A percentile compares a stretch with the other conserved stretches of the same genome.
Evolutionary conservation across 2,797 vertebrate genomes (phyloP).

Genomic region (Phyllotis vaccarum): DNA sequence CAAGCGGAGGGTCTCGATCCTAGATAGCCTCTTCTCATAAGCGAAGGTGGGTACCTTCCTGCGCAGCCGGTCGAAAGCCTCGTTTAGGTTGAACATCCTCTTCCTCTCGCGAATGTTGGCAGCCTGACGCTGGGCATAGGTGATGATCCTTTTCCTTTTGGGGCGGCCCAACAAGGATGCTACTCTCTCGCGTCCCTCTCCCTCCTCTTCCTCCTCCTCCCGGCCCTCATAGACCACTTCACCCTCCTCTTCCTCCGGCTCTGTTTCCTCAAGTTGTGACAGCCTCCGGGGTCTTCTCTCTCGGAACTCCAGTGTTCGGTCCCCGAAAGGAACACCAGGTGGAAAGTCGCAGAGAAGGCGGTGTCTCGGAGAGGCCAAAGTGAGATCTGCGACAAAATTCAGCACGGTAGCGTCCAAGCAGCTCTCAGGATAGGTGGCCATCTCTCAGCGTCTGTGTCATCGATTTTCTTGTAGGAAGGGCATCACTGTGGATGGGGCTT

Average conservation of each 20-base stretch:
- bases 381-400: slow-evolving; percentile 89
- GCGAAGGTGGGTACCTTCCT: slow-evolving; percentile 98
- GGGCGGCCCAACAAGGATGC: slow-evolving; percentile 87
- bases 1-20: slow-evolving; percentile 96
- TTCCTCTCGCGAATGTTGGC: slow-evolving; percentile 97
- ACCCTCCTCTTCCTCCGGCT: slow-evolving; percentile 74
- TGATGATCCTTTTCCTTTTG: slow-evolving; percentile 95
- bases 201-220: slow-evolving; percentile 81
- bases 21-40: slow-evolving; percentile 97
- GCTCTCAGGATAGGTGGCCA: slow-evolving; percentile 86
- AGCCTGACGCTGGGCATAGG: slow-evolving; percentile 95
- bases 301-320: slow-evolving; percentile 69
- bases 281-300: slow-evolving; percentile 71
- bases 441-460: slow-evolving; percentile 75
- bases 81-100: slow-evolving; percentile 97
- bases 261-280: slow-evolving; percentile 70
- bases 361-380: slow-evolving; percentile 84
- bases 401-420: slow-evolving; percentile 87
- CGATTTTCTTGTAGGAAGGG: slow-evolving; percentile 34
- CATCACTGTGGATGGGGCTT: slow-evolving; percentile 7
- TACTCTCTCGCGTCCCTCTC: slow-evolving; percentile 72
- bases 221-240: slow-evolving; percentile 65
- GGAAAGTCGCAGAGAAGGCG: slow-evolving; percentile 83
- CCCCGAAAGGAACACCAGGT: slow-evolving; percentile 77
- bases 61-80: slow-evolving; percentile 96